phyloP scores from a whole-genome alignment of 2,113 vertebrate species.

The Entelurus aequoreus region DNA sequence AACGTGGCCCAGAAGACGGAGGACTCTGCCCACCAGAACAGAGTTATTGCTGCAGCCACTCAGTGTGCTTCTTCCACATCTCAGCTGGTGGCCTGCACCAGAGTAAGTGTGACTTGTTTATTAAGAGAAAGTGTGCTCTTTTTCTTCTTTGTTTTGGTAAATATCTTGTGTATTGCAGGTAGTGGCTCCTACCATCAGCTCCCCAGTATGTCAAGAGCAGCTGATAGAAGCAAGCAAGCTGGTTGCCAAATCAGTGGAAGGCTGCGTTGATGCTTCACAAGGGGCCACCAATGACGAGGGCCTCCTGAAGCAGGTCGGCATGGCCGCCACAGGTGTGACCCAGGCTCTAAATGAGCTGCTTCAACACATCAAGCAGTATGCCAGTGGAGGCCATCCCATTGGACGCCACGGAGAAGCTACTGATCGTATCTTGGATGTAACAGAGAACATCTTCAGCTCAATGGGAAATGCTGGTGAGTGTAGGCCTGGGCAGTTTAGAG shows the following conservation, averaged over 20 bases:
- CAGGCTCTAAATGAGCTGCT: constrained; percentile 94
- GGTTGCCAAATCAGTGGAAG: constrained; percentile 93
- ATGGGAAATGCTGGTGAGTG: constrained; percentile 90
- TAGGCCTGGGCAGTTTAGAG: too few species aligned
- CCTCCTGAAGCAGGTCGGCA: constrained; percentile 90
- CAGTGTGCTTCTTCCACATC: constrained; percentile 96
- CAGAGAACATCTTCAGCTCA: constrained; percentile 97
- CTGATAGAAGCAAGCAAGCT: constrained; percentile 90
- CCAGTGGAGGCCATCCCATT: constrained; percentile 83
- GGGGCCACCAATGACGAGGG: constrained; percentile 85
- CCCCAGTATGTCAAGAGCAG: constrained; percentile 94
- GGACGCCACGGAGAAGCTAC: constrained; percentile 94
- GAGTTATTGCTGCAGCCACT: constrained; percentile 91
- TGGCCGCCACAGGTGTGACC: constrained; percentile 86
- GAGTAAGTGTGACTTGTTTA: constrained; percentile 69
- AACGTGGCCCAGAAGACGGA: constrained; percentile 93
- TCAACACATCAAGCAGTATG: constrained; percentile 91
- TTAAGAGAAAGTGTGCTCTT: neutral
- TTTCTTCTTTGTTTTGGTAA: neutral
- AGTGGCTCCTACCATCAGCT: constrained; percentile 94
- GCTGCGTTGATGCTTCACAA: constrained; percentile 87
- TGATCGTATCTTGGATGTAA: constrained; percentile 91
- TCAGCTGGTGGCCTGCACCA: constrained; percentile 94
- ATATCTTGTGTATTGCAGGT: constrained; percentile 68
- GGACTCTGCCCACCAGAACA: constrained; percentile 83